Percentiles rank a stretch among this genome's conserved stretches.
Evolutionary conservation across 1,140 invertebrate genomes (phyloP).

Genomic region (Hylaeus anthracinus): DNA sequence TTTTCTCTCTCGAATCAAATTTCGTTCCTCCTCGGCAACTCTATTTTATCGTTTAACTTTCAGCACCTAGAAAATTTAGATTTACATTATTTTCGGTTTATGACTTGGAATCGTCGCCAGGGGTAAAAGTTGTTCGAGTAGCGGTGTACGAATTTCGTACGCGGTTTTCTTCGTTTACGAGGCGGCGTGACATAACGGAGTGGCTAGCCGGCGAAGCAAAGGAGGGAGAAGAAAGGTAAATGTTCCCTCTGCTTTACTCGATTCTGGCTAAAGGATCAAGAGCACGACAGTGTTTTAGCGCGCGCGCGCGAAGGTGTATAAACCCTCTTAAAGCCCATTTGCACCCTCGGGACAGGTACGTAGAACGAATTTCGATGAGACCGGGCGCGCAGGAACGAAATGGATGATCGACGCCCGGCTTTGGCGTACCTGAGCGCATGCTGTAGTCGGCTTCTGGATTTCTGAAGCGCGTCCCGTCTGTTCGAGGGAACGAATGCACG

Average conservation of each 20-base stretch:
- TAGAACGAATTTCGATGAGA: conserved; percentile 55
- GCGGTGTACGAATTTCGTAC: too few species aligned
- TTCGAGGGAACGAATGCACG: conserved; percentile 51
- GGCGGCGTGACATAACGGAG: too few species aligned
- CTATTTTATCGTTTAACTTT: too few species aligned
- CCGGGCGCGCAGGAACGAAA: conserved; percentile 16
- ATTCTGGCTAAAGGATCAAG: background rate
- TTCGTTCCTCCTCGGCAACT: too few species aligned
- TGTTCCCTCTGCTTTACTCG: background rate
- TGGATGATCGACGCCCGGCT: conserved; percentile 49
- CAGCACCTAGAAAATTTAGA: too few species aligned
- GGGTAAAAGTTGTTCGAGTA: too few species aligned
- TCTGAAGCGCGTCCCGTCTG: conserved; percentile 56
- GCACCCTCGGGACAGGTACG: conserved; percentile 36
- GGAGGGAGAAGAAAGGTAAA: background rate
- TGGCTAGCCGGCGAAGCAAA: background rate
- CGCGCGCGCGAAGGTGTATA: conserved; percentile 20
- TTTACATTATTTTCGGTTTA: too few species aligned
- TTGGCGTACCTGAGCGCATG: background rate
- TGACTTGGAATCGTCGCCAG: too few species aligned
- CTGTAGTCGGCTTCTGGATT: conserved; percentile 46
- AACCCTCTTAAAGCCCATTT: conserved; percentile 52
- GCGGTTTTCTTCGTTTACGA: too few species aligned
- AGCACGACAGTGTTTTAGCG: conserved; percentile 7
- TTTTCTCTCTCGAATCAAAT: too few species aligned